phyloP scores from a whole-genome alignment of 2,797 vertebrate species.

The Enteromius viviparus region DNA sequence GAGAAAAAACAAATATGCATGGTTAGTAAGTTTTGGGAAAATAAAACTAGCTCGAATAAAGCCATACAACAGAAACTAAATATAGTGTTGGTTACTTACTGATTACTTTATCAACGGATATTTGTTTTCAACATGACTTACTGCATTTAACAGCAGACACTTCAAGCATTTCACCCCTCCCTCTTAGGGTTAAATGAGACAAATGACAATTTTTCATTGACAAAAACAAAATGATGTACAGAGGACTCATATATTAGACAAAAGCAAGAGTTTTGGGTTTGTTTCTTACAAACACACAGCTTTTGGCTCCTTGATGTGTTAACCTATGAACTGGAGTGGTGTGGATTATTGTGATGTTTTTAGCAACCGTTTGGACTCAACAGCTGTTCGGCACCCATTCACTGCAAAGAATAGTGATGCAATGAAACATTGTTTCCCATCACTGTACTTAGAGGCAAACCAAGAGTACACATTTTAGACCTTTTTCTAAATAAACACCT shows the following conservation, averaged over 20 bases:
- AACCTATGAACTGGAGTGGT: neutral
- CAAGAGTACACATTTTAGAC: neutral
- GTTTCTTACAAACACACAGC: neutral
- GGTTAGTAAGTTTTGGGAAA: no score
- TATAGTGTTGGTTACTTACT: no score
- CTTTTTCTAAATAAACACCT: neutral
- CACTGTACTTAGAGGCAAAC: neutral
- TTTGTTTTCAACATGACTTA: no score
- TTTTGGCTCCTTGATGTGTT: no score
- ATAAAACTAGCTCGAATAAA: no score
- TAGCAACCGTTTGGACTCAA: no score
- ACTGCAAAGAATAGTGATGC: neutral
- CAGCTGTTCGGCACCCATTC: no score
- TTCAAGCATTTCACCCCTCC: no score
- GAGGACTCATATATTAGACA: neutral
- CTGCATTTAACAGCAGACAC: no score
- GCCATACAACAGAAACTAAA: no score
- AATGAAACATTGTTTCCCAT: neutral
- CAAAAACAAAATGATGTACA: neutral
- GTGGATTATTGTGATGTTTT: neutral
- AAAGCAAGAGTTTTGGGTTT: neutral
- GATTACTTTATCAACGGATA: no score
- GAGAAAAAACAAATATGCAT: no score
- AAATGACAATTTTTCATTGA: neutral
- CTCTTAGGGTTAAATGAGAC: neutral